phyloP scores from a whole-genome alignment of 1,140 invertebrate species.

The Pomacea maculata region DNA sequence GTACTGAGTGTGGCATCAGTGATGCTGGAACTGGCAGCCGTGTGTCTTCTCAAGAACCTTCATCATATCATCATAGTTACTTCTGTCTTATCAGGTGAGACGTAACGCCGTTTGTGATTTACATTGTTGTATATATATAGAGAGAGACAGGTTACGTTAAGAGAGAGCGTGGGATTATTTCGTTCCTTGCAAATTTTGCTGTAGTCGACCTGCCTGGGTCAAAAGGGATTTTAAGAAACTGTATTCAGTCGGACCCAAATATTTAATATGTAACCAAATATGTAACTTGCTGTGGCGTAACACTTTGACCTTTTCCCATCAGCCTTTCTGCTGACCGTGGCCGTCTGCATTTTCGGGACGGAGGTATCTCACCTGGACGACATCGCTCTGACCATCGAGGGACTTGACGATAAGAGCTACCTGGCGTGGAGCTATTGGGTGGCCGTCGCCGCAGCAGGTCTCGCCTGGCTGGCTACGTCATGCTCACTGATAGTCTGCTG shows the following conservation, averaged over 20 bases:
- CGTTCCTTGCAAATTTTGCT: too few relatives aligned
- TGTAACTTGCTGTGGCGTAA: too few relatives aligned
- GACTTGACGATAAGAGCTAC: not conserved
- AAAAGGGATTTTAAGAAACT: too few relatives aligned
- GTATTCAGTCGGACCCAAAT: too few relatives aligned
- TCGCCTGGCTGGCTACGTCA: not conserved
- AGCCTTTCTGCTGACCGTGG: conserved; percentile 9
- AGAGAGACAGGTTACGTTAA: too few relatives aligned
- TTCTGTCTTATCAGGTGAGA: too few relatives aligned
- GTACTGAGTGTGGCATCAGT: not conserved
- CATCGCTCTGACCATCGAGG: not conserved
- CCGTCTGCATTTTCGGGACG: conserved; percentile 2
- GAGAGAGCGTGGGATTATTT: too few relatives aligned
- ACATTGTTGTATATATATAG: too few relatives aligned
- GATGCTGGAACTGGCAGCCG: not conserved
- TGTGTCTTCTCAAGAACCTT: conserved; percentile 1
- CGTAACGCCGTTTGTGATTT: too few relatives aligned
- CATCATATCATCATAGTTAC: not conserved
- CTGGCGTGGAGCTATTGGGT: conserved; percentile 13
- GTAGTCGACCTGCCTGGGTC: too few relatives aligned
- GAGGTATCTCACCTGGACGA: conserved; percentile 5
- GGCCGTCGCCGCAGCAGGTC: conserved; percentile 1
- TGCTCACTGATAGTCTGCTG: conserved; percentile 6
- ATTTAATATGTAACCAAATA: too few relatives aligned
- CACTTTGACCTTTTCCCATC: too few relatives aligned